These are phyloP conservation scores for Ectropis grisescens DNA, from an alignment of 1,140 invertebrate species.

Conservation along the genomic window DNA sequence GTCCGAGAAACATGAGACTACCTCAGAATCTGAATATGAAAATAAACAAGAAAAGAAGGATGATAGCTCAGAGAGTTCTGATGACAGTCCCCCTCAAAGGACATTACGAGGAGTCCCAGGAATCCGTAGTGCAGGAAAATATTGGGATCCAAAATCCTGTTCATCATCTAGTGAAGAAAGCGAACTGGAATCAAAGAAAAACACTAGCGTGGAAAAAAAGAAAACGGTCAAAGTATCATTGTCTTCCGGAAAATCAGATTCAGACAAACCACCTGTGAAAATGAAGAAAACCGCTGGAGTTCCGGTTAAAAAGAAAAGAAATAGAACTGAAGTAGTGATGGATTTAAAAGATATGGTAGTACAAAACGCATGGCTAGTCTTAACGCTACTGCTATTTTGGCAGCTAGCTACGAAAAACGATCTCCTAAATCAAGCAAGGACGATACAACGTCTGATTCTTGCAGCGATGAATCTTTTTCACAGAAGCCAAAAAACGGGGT, in stretches of 20 bases:
- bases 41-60: constrained; percentile 54
- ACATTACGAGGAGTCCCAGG: constrained; percentile 80
- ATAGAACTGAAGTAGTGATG: constrained; percentile 80
- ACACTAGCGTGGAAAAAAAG: constrained; percentile 32
- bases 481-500: constrained; percentile 63
- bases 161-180: constrained; percentile 71
- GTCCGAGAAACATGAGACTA: constrained; percentile 48
- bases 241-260: constrained; percentile 60
- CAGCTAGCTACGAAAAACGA: constrained; percentile 89
- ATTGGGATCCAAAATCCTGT: constrained; percentile 83
- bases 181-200: constrained; percentile 58
- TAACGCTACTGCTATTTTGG: constrained; percentile 92
- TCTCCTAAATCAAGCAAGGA: constrained; percentile 71
- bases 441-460: constrained; percentile 65
- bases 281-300: constrained; percentile 60
- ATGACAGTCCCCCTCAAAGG: constrained; percentile 67
- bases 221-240: constrained; percentile 56
- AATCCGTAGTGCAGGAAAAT: constrained; percentile 81
- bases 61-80: constrained; percentile 60
- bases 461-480: constrained; percentile 68
- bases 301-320: constrained; percentile 57
- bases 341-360: constrained; percentile 91
- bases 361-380: constrained; percentile 91
- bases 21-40: constrained; percentile 66
- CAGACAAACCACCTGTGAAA: constrained; percentile 49